Evolutionary conservation across 2,888 invertebrate genomes (phyloP), one percentile per base, ranked within the genome.

Genomic region (Flabesymbios commensalis): DNA sequence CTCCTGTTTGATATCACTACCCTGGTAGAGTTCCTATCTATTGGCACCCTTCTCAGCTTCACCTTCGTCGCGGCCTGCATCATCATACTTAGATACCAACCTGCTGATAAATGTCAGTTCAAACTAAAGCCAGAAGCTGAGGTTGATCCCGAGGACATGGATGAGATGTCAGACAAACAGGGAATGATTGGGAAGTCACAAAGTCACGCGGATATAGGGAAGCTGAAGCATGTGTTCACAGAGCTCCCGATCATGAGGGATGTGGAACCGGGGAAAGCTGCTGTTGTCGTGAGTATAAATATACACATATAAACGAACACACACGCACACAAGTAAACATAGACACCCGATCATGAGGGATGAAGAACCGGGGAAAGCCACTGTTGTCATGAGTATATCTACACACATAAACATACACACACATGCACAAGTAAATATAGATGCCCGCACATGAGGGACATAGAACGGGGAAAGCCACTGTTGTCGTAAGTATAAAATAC

Each of bases 11-110:
- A 95, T 82, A 86, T 95, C 70, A 89, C 92, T 72, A 93, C 93
- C 71, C 85, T 95, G 43, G 93, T 95, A 0, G 94, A 95, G 78
- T 94, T 95, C 78, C 93, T 95, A 92, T 94, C 94, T 1, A 94
- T 95, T 36, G 71, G 73, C 14, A 72, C 73, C 33, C 69, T 78
- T 39, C 45, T 75, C 29, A 62, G 66, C 0, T 94, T 94, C 79
- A 93, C 93, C 1, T 93, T 94, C 66, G 94, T 95, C 2, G 92
- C 93, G 68, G 92, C 92, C 17, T 90, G 91, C 64, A 92, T 94
- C 4, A 92, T 95, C 57, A 90, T 94, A 52, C 84, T 94, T 57
- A 87, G 94, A 49, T 94, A 94, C 76, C 86, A 89, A 48, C 78
- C 79, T 0, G 77, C 75, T 7, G 67, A 69, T 48, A 73, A 76